Evolutionary conservation across 2,797 vertebrate genomes (phyloP).

Genomic region (Aulostomus chinensis): DNA sequence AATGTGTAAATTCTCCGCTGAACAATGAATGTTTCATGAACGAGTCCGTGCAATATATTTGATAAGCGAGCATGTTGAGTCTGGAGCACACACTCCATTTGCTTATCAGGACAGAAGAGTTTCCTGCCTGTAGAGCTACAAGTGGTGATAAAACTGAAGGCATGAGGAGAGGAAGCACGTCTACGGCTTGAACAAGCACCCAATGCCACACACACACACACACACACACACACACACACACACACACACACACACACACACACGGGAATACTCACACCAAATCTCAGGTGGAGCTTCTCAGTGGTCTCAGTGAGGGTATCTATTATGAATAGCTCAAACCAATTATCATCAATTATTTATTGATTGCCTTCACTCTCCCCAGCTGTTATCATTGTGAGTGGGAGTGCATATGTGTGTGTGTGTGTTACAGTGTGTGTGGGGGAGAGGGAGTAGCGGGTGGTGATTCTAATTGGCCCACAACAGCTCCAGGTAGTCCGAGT

Average conservation of each 20-base stretch:
- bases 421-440: constrained; percentile 20
- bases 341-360: constrained; percentile 69
- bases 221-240: too few relatives aligned
- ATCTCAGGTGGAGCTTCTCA: constrained; percentile 44
- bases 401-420: constrained; percentile 10
- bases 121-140: constrained; percentile 18
- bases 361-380: constrained; percentile 55
- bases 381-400: constrained; percentile 49
- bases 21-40: too few relatives aligned
- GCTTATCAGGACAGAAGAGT: constrained; percentile 32
- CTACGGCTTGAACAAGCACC: too few relatives aligned
- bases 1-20: too few relatives aligned
- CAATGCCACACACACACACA: constrained; percentile 8
- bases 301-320: constrained; percentile 53
- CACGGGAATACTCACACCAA: constrained; percentile 3
- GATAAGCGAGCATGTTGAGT: constrained; percentile 19
- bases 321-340: constrained; percentile 73
- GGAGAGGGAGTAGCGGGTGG: constrained; percentile 40
- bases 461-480: constrained; percentile 59
- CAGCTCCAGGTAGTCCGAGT: constrained; percentile 50
- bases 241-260: constrained; percentile 1
- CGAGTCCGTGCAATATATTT: constrained; percentile 2
- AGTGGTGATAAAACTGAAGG: neutral
- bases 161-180: neutral
- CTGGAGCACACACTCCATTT: constrained; percentile 15